phyloP scores from a whole-genome alignment of 1,140 invertebrate species.

The Drosophila nikananu region DNA sequence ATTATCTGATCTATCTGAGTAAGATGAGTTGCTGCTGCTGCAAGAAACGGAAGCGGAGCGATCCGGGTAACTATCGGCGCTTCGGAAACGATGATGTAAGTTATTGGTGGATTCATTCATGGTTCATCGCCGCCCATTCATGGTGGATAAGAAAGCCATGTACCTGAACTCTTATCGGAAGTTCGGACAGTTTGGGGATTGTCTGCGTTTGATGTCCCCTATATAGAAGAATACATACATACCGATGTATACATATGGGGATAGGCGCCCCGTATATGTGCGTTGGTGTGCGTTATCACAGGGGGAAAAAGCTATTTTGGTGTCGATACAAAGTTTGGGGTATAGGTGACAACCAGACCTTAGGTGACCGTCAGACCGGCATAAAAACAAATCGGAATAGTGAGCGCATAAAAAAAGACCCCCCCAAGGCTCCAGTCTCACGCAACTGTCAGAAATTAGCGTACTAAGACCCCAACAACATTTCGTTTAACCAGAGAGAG shows the following conservation, averaged over 20 bases:
- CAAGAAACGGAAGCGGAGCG: constrained; percentile 39
- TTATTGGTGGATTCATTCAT: neutral
- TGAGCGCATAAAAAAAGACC: neutral
- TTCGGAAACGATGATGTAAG: constrained; percentile 48
- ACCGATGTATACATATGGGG: neutral
- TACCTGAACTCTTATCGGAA: neutral
- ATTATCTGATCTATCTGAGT: neutral
- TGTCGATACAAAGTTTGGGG: constrained; percentile 21
- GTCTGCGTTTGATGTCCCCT: neutral
- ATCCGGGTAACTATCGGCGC: constrained; percentile 23
- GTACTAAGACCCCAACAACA: constrained; percentile 9
- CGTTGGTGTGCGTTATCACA: constrained; percentile 21
- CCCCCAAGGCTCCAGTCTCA: neutral
- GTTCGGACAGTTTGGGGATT: neutral
- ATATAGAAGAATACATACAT: constrained; percentile 7
- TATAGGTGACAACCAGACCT: constrained; percentile 5
- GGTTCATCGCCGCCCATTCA: neutral
- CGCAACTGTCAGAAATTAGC: constrained; percentile 4
- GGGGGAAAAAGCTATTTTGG: constrained; percentile 17
- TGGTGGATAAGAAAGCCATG: constrained; percentile 2
- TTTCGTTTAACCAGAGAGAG: constrained; percentile 9
- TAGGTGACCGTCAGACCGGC: constrained; percentile 16
- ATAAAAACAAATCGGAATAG: constrained; percentile 21
- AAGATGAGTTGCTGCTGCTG: constrained; percentile 56
- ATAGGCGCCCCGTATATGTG: constrained; percentile 6